Conservation (phyloP, 2,797 vertebrate species). For the Oreonectes daqikongensis region DNA sequence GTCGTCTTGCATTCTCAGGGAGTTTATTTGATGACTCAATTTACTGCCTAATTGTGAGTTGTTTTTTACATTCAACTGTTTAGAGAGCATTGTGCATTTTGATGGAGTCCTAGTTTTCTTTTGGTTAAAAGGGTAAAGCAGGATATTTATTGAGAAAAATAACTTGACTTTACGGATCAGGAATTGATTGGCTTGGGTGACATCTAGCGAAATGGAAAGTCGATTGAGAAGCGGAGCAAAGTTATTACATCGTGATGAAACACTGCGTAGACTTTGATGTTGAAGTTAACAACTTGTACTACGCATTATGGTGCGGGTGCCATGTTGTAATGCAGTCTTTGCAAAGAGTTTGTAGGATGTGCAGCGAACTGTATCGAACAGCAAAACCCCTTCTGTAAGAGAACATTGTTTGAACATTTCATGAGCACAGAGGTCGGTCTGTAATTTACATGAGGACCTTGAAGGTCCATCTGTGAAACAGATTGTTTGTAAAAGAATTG, state of each 20-base stretch:
- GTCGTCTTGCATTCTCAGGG: neutral
- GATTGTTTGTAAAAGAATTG: neutral
- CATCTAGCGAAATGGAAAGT: neutral
- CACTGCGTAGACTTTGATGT: neutral
- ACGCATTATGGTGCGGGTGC: neutral
- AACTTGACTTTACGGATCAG: neutral
- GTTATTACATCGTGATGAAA: neutral
- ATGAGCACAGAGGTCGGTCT: neutral
- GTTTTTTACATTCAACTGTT: neutral
- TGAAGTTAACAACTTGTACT: neutral
- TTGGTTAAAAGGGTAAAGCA: neutral
- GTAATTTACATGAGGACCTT: neutral
- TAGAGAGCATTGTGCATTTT: neutral
- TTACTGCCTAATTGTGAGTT: neutral
- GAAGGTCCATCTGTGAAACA: neutral
- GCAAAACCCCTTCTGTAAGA: neutral
- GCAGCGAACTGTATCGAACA: neutral
- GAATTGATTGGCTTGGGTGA: neutral
- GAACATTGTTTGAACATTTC: neutral
- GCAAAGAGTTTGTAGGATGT: neutral
- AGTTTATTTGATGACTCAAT: constrained; percentile 17
- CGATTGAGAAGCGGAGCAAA: neutral
- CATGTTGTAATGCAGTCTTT: neutral
- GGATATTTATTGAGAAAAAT: neutral
- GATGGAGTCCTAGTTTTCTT: neutral